Conservation (phyloP, 2,888 invertebrate species). For the Aphodius granarius region DNA sequence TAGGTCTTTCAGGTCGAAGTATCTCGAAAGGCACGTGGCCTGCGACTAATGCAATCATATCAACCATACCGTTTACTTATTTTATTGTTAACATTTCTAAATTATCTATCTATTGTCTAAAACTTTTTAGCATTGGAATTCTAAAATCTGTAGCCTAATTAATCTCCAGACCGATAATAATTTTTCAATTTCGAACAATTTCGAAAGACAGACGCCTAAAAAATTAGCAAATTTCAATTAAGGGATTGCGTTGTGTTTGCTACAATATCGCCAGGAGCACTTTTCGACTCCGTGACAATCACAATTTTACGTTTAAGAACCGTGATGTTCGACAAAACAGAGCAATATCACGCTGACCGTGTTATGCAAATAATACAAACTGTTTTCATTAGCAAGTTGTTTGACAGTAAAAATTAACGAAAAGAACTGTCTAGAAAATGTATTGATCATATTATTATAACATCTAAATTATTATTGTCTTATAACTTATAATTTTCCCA, state of each 20-base stretch:
- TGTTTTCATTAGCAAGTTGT: background rate
- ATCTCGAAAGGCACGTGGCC: too few relatives aligned
- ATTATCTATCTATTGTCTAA: background rate
- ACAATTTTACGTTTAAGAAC: background rate
- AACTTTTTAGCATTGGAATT: background rate
- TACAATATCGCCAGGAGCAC: background rate
- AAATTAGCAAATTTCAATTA: background rate
- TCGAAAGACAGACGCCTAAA: background rate
- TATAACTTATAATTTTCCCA: too few relatives aligned
- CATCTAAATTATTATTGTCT: too few relatives aligned
- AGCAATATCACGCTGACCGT: background rate
- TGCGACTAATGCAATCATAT: too few relatives aligned
- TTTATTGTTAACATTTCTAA: background rate
- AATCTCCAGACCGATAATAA: background rate
- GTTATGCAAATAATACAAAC: background rate
- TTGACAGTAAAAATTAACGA: background rate
- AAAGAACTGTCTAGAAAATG: background rate
- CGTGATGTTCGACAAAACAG: background rate
- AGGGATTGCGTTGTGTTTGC: background rate
- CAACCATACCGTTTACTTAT: background rate
- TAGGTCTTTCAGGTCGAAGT: background rate
- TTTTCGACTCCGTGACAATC: background rate
- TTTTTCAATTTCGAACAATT: background rate
- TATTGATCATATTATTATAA: background rate
- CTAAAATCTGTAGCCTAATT: background rate